Conservation (phyloP, 2,113 vertebrate species). For the Dryoscopus gambensis region DNA sequence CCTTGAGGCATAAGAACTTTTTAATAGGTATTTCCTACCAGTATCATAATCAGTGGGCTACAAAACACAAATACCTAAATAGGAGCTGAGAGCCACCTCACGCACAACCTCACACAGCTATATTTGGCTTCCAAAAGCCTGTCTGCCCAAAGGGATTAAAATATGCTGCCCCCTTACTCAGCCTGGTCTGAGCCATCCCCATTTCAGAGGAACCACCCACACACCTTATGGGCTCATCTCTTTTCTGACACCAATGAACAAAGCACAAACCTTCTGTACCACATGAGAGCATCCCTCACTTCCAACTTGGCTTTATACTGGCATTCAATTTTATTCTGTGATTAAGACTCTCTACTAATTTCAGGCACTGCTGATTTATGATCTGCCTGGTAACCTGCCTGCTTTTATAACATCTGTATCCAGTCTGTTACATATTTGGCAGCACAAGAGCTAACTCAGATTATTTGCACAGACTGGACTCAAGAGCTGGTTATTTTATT, state of each 20-base stretch:
- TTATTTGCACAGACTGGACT: not conserved
- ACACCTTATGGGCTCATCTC: not conserved
- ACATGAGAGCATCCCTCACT: not conserved
- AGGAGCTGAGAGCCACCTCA: not conserved
- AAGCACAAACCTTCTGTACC: not conserved
- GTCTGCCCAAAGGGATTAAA: not conserved
- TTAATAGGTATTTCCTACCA: not conserved
- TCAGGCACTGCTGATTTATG: not conserved
- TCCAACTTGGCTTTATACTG: not conserved
- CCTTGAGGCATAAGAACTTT: not conserved
- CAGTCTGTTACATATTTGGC: not conserved
- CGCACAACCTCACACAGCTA: not conserved
- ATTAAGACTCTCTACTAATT: not conserved
- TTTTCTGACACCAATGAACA: not conserved
- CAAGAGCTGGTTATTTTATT: not conserved
- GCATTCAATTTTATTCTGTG: not conserved
- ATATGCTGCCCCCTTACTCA: not conserved
- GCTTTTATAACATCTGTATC: slow-evolving; percentile 1
- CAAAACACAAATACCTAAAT: not conserved
- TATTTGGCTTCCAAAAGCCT: not conserved
- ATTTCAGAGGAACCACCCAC: not conserved
- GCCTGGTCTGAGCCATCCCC: slow-evolving; percentile 22
- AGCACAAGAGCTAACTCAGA: not conserved
- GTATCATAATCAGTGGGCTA: not conserved
- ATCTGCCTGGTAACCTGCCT: not conserved